A percentile compares a stretch with the other conserved stretches of the same genome.
phyloP scores from a whole-genome alignment of 2,113 vertebrate species.

The Gallinago undulata region DNA sequence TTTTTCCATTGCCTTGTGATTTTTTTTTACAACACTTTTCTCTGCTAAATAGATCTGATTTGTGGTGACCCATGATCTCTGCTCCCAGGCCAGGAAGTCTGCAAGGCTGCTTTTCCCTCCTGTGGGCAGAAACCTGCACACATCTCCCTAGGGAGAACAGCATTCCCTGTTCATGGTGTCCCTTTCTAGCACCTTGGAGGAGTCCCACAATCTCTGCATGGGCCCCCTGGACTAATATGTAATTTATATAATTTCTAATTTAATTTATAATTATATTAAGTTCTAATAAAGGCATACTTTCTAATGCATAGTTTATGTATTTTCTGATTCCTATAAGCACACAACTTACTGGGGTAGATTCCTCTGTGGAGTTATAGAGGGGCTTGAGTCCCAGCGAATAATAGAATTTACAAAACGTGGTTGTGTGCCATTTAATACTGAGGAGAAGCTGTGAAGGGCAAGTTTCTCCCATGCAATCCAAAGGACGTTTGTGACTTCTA shows the following conservation, averaged over 20 bases:
- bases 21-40: not conserved
- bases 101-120: not conserved
- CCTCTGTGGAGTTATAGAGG: not conserved
- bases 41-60: not conserved
- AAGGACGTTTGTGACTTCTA: not conserved
- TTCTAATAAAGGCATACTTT: not conserved
- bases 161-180: not conserved
- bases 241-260: not conserved
- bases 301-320: not conserved
- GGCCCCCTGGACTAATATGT: not conserved
- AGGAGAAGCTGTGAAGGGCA: not conserved
- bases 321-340: not conserved
- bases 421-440: not conserved
- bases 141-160: not conserved
- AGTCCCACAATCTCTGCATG: not conserved
- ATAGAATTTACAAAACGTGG: not conserved
- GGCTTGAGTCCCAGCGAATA: fast-evolving
- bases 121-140: not conserved
- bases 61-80: too few species aligned
- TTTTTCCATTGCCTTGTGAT: not conserved
- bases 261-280: not conserved
- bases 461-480: not conserved
- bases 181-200: not conserved
- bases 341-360: not conserved
- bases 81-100: not conserved